phyloP scores from a whole-genome alignment of 2,888 invertebrate genomes.

The Eupithecia insigniata region DNA sequence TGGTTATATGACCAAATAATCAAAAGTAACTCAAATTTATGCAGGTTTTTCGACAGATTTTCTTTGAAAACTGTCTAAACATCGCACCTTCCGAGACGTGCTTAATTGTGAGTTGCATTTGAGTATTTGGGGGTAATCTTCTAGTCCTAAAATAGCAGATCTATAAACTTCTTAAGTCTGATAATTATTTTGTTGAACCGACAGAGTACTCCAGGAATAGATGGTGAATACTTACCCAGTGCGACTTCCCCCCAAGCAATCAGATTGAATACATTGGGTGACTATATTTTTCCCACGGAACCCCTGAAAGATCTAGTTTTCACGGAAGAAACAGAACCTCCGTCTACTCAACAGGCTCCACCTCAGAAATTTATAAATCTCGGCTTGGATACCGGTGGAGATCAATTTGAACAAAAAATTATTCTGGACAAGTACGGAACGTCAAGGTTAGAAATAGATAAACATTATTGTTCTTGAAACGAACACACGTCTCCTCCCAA shows the following conservation, averaged over 20 bases:
- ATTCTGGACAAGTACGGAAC: constrained; percentile 47
- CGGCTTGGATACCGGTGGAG: constrained; percentile 33
- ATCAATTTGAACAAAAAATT: constrained; percentile 48
- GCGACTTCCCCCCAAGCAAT: background rate
- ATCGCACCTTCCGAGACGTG: no score
- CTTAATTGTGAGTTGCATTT: no score
- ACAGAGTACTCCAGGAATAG: background rate
- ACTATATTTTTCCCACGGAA: background rate
- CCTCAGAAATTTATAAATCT: background rate
- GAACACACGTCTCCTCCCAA: no score
- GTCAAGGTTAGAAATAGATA: constrained; percentile 40
- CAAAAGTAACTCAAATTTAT: no score
- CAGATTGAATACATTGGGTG: background rate
- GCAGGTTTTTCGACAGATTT: no score
- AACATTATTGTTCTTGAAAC: no score
- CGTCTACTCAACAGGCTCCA: background rate
- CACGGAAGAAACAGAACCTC: background rate
- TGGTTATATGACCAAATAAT: no score
- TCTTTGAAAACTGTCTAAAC: no score
- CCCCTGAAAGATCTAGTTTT: background rate
- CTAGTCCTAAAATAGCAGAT: no score
- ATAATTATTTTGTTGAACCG: background rate
- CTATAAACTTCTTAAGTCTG: background rate
- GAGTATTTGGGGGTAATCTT: no score
- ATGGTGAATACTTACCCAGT: background rate